These are phyloP conservation scores for Dicranocentrus wangi DNA, from an alignment of 2,888 invertebrate genomes.

Conservation along the genomic window DNA sequence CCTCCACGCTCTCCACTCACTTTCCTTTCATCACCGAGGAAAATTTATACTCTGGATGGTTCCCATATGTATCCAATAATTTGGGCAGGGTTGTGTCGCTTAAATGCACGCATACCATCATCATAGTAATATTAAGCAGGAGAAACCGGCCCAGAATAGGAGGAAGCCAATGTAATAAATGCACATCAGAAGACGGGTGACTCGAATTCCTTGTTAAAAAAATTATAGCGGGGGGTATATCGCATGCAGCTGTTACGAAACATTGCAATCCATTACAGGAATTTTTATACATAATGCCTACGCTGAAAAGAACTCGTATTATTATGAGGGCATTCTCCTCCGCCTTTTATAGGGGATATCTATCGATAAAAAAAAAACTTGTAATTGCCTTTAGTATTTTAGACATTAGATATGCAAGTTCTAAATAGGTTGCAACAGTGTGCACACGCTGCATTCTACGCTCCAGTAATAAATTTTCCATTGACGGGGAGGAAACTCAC, in stretches of 20 bases:
- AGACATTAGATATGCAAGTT: not conserved
- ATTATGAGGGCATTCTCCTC: constrained; percentile 7
- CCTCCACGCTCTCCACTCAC: not conserved
- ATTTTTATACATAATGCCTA: not conserved
- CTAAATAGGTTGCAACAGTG: too few species aligned
- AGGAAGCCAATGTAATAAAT: too few species aligned
- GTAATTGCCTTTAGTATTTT: not conserved
- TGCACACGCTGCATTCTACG: too few species aligned
- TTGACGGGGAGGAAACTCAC: too few species aligned
- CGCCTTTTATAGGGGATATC: not conserved
- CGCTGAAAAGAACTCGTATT: too few species aligned
- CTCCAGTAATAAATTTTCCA: too few species aligned
- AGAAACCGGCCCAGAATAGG: too few species aligned
- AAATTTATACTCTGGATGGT: constrained; percentile 4
- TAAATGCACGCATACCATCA: not conserved
- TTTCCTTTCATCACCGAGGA: not conserved
- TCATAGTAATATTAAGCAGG: too few species aligned
- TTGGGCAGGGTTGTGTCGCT: constrained; percentile 20
- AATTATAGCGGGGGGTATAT: constrained; percentile 13
- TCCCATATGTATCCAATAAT: constrained; percentile 9
- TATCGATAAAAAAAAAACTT: constrained; percentile 2
- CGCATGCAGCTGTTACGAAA: constrained; percentile 18
- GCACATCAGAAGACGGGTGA: too few species aligned
- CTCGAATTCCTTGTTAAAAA: too few species aligned
- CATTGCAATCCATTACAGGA: constrained; percentile 2